Base-by-base conservation (phyloP, 2,888 invertebrate genomes). In the Agriopis marginaria region DNA sequence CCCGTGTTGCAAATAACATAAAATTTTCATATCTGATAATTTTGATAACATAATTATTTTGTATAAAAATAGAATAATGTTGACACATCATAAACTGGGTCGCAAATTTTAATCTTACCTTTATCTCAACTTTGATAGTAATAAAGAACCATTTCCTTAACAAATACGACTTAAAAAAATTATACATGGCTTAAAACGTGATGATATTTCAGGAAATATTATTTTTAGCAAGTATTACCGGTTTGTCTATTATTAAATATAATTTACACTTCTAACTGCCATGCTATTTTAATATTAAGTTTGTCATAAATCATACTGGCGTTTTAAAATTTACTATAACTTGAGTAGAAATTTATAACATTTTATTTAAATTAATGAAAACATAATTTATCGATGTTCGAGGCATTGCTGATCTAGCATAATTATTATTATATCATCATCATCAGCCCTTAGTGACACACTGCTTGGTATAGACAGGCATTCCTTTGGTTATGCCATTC, bases 1-100 rank as follows among this genome's bases (percentile, higher is more conserved):
- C n/a, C n/a, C n/a, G 58, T 23, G 12, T 6, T 23, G 32, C 42
- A 56, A 10, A 45, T 58, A 8, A 14, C n/a, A 45, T n/a, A 7
- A 54, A 6, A 39, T 14, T n/a, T 39, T 47, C 47, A 49, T 49
- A 51, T 47, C 44, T 50, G 50, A 55, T 59, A 63, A 58, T 39
- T 61, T 54, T 42, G 44, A 32, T 68, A 68, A 66, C 61, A 63
- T 32, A 68, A n/a, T n/a, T n/a, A 71, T 73, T 42, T 69, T 60
- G 54, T 68, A n/a, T 73, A 71, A 69, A 74, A 76, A 72, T 73
- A 75, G 73, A 67, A 66, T 58, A 8, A 44, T 66, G 63, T 73
- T 74, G 67, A 74, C 73, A 71, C 68, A 75, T 60, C 58, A 32
- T 63, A 69, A 72, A 54, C 64, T 32, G 50, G 44, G 49, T 75